A percentile compares a stretch with the other conserved stretches of the same genome.
These are phyloP conservation scores for Hassar affinis DNA, from an alignment of 2,113 vertebrate species.

Conservation along the genomic window DNA sequence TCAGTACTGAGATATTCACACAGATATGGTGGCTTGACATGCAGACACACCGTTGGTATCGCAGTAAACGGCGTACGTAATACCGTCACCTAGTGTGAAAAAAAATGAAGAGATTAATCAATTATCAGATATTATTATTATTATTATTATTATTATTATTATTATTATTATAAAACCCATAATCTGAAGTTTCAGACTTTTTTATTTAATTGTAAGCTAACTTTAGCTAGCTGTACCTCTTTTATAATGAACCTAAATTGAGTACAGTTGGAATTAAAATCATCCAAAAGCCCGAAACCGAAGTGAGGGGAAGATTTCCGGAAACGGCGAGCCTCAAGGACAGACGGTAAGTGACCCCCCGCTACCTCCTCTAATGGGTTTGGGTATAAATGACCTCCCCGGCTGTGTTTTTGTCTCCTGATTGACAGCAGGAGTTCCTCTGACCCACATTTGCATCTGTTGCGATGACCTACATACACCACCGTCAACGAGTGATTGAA, in stretches of 20 bases:
- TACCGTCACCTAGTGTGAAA: no score
- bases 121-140: no score
- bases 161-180: no score
- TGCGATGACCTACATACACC: constrained; percentile 67
- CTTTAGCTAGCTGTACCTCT: not conserved
- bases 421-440: constrained; percentile 74
- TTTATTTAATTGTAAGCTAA: not conserved
- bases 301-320: not conserved
- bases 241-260: not conserved
- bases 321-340: constrained; percentile 42
- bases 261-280: not conserved
- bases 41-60: no score
- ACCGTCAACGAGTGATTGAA: constrained; percentile 70
- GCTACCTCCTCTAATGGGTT: constrained; percentile 53
- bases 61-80: no score
- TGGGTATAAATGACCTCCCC: constrained; percentile 51
- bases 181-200: not conserved
- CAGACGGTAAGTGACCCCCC: constrained; percentile 52
- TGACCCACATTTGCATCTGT: constrained; percentile 75
- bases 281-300: not conserved
- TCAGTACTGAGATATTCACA: no score
- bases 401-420: constrained; percentile 59
- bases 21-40: no score
- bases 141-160: no score
- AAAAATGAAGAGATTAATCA: no score